These are phyloP conservation scores for Pituophis catenifer DNA, from an alignment of 2,113 vertebrate genomes.

Conservation along the genomic window DNA sequence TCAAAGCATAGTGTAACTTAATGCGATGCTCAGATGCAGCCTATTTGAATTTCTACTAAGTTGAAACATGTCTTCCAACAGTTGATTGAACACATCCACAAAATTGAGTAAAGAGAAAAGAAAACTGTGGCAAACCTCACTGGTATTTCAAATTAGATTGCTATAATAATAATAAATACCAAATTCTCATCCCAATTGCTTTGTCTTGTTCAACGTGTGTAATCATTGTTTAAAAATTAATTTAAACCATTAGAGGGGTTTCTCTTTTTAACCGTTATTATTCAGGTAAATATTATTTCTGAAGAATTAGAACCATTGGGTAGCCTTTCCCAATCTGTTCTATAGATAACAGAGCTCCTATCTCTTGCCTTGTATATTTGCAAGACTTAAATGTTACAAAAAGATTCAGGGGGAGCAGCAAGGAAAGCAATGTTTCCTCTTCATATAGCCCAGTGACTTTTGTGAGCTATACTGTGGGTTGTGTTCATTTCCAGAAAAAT, in stretches of 20 bases:
- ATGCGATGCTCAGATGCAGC: neutral
- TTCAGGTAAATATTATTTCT: conserved; percentile 44
- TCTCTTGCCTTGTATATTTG: conserved; percentile 36
- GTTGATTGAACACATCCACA: neutral
- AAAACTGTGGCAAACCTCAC: conserved; percentile 11
- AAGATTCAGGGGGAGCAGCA: neutral
- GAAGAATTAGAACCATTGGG: conserved; percentile 9
- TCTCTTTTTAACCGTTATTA: conserved; percentile 36
- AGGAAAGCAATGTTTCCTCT: neutral
- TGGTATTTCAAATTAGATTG: conserved; percentile 42
- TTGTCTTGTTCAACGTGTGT: conserved; percentile 25
- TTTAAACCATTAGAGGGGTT: conserved; percentile 57
- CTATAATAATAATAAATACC: neutral
- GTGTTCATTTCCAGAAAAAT: neutral
- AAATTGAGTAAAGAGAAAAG: conserved; percentile 6
- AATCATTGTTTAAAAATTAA: conserved; percentile 8
- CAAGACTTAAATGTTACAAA: neutral
- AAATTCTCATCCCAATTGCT: conserved; percentile 27
- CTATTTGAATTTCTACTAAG: neutral
- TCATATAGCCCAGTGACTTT: neutral
- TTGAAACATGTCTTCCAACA: neutral
- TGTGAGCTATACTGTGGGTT: neutral
- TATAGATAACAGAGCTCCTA: neutral
- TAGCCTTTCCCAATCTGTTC: conserved; percentile 26
- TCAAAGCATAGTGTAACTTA: neutral